Percentiles rank a stretch among this genome's conserved stretches.
These are phyloP conservation scores for Spea bombifrons DNA, from an alignment of 2,113 vertebrate species.

Conservation along the genomic window DNA sequence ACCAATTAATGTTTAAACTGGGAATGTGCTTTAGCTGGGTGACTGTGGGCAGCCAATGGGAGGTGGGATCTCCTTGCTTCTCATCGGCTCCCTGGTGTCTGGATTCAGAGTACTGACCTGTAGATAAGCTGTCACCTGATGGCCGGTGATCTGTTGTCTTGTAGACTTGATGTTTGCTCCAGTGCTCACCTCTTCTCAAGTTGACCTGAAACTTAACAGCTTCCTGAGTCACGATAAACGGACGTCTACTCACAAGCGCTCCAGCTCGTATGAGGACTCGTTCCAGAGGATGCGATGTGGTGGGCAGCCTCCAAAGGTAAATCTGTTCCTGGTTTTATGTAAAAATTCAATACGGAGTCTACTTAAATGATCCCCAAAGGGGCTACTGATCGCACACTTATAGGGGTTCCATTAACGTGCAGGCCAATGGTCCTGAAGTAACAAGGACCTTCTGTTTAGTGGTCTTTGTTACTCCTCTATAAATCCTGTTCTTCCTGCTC, in stretches of 20 bases:
- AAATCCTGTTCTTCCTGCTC: neutral
- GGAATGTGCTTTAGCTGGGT: too few relatives aligned
- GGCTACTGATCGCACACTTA: neutral
- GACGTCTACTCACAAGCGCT: conserved; percentile 43
- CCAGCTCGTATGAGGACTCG: conserved; percentile 44
- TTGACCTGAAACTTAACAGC: conserved; percentile 1
- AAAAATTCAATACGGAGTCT: too few relatives aligned
- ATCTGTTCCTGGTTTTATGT: too few relatives aligned
- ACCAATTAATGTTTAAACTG: too few relatives aligned
- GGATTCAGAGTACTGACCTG: too few relatives aligned
- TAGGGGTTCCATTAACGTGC: neutral
- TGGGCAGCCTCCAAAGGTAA: conserved; percentile 23
- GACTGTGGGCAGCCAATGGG: too few relatives aligned
- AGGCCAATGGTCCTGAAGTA: too few relatives aligned
- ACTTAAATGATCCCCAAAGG: neutral
- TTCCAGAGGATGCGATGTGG: conserved; percentile 47
- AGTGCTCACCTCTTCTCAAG: neutral
- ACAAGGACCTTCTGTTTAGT: too few relatives aligned
- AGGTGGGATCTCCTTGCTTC: too few relatives aligned
- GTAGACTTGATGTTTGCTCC: neutral
- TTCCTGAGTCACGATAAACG: conserved; percentile 22
- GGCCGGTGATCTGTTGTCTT: neutral
- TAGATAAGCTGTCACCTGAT: too few relatives aligned
- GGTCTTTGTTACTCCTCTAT: too few relatives aligned
- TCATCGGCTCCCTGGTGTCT: too few relatives aligned